Conservation (phyloP, 1,140 invertebrate genomes). For the Carcinoscorpius rotundicauda region DNA sequence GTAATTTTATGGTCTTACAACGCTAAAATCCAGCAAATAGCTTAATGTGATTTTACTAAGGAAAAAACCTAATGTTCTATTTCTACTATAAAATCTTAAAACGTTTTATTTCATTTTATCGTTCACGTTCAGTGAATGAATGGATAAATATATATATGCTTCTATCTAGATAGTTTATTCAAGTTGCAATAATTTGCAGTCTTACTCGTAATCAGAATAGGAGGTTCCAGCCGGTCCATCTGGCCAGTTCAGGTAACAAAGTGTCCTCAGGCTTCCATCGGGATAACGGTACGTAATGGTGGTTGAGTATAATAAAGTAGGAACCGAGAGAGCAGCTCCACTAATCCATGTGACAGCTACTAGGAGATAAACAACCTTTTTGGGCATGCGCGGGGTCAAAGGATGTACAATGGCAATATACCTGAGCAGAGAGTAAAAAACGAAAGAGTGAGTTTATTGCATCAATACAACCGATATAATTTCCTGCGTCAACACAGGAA, state of each 20-base stretch:
- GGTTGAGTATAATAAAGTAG: conserved; percentile 68
- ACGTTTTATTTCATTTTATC: too few relatives aligned
- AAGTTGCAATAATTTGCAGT: conserved; percentile 18
- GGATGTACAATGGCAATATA: conserved; percentile 86
- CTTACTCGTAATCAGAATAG: conserved; percentile 50
- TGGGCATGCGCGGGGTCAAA: conserved; percentile 60
- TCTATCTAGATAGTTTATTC: too few relatives aligned
- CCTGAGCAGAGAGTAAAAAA: conserved; percentile 40
- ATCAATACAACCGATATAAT: too few relatives aligned
- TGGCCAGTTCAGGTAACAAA: conserved; percentile 54
- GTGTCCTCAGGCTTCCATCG: conserved; percentile 39
- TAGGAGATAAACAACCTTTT: conserved; percentile 58
- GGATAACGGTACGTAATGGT: conserved; percentile 50
- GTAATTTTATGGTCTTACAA: too few relatives aligned
- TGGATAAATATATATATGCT: too few relatives aligned
- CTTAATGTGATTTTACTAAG: too few relatives aligned
- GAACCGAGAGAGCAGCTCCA: conserved; percentile 60
- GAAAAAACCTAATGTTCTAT: too few relatives aligned
- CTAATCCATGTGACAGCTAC: conserved; percentile 66
- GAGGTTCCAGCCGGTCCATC: conserved; percentile 46
- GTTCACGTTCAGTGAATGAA: too few relatives aligned
- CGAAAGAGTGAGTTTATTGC: too few relatives aligned
- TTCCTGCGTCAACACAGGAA: too few relatives aligned
- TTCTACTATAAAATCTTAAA: too few relatives aligned
- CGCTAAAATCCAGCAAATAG: too few relatives aligned